Base-by-base conservation (phyloP, 1,140 invertebrate genomes). In the Drosophila dunni region DNA sequence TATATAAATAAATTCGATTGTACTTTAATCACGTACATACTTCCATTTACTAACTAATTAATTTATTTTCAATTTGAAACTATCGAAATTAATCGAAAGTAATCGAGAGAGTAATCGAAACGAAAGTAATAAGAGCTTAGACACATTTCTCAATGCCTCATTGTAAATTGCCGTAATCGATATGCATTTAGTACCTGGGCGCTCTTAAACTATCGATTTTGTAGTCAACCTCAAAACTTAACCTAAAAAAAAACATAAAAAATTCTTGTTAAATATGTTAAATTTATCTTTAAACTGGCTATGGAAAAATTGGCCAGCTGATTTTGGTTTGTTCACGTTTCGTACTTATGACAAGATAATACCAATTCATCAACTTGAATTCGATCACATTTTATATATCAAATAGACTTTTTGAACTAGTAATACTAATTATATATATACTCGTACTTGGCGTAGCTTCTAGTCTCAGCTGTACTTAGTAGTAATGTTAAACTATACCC, bases 281-380 rank as follows among this genome's bases (percentile, higher is more conserved):
- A 24, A 69, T 56, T 42, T 54, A 46, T 57, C 51, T 34, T 60
- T 36, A n/a, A 69, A 70, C 53, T 72, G 63, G 34, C 64, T 54
- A 48, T 40, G 24, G 5, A 54, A 7, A 57, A 60, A 33, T 44
- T 13, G 56, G 62, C 34, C 66, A 68, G 61, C 63, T 81, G 69
- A 60, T 88, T 88, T 88, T 88, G 83, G 83, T 88, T 88, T 88
- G 83, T 88, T 88, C 84, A 89, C 73, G 81, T 85, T 85, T 85
- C 70, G 61, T 71, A 71, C 33, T 53, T 36, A 53, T 53, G n/a
- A 36, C 33, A 53, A 53, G n/a, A 48, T 13, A 69, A 50, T 51
- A 13, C 17, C 34, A 15, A 69, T 67, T 50, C 54, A 73, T 46
- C 40, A 68, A 51, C 10, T 63, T 62, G 48, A 54, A 42, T 62